phyloP scores from a whole-genome alignment of 2,888 invertebrate genomes.

The Lumbricus terrestris region DNA sequence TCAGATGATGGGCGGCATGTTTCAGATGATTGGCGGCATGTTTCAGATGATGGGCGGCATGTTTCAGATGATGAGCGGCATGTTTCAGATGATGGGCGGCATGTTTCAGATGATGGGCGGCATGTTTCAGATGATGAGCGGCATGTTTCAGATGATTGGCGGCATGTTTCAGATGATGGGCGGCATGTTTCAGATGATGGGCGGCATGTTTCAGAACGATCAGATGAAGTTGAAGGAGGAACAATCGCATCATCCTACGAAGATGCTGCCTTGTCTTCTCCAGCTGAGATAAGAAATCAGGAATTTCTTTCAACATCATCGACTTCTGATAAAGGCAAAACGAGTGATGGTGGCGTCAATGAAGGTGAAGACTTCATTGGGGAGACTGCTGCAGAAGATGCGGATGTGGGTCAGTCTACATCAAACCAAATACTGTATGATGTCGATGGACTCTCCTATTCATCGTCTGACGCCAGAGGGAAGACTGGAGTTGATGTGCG shows the following conservation, averaged over 20 bases:
- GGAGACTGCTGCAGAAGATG: not conserved
- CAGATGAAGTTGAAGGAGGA: not conserved
- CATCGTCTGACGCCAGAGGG: conserved; percentile 27
- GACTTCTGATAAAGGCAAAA: not conserved
- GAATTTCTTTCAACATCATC: not conserved
- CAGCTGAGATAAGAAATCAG: not conserved
- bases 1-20: not conserved
- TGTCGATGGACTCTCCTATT: not conserved
- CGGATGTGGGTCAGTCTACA: not conserved
- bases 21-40: not conserved
- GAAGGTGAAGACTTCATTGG: no score
- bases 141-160: not conserved
- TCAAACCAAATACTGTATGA: not conserved
- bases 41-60: not conserved
- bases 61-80: not conserved
- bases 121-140: not conserved
- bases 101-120: not conserved
- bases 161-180: not conserved
- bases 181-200: not conserved
- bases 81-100: not conserved
- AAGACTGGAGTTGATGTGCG: not conserved
- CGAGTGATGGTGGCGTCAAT: not conserved
- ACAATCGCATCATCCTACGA: not conserved
- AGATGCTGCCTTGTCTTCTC: not conserved
- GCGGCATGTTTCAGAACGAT: not conserved